Conservation (phyloP, 2,888 invertebrate species). For the Unio delphinus region DNA sequence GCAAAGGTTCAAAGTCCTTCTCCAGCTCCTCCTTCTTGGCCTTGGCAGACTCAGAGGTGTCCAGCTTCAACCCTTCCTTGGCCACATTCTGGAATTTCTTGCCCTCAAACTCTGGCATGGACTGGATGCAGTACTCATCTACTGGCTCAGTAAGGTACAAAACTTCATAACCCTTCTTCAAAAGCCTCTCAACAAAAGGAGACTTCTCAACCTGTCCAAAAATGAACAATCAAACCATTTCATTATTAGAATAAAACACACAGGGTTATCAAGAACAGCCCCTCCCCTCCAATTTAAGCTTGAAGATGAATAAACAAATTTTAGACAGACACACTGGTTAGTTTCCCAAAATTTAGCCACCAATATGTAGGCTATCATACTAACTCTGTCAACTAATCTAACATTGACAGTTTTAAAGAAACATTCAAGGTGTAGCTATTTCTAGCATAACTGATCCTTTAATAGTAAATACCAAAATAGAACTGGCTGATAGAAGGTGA, state of each 20-base stretch:
- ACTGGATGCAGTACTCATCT: conserved; percentile 97
- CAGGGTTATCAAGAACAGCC: no score
- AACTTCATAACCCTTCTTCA: conserved; percentile 95
- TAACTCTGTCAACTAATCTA: no score
- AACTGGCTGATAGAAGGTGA: no score
- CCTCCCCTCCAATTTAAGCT: no score
- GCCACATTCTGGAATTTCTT: conserved; percentile 98
- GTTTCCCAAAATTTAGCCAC: no score
- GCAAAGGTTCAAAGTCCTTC: conserved; percentile 88
- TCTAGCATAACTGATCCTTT: no score
- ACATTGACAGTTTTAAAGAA: no score
- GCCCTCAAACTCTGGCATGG: conserved; percentile 97
- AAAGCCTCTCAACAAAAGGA: conserved; percentile 95
- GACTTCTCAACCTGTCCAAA: conserved; percentile 79
- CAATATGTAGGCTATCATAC: no score
- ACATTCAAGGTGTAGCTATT: no score
- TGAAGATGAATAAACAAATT: no score
- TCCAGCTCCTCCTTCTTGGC: conserved; percentile 82
- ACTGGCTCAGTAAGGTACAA: conserved; percentile 95
- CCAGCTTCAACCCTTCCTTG: conserved; percentile 93
- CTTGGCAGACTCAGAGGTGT: conserved; percentile 81
- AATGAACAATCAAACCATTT: neutral
- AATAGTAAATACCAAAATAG: no score
- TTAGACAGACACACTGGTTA: no score
- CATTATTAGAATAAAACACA: neutral